phyloP scores from a whole-genome alignment of 2,113 vertebrate species.

The Haemorhous mexicanus region DNA sequence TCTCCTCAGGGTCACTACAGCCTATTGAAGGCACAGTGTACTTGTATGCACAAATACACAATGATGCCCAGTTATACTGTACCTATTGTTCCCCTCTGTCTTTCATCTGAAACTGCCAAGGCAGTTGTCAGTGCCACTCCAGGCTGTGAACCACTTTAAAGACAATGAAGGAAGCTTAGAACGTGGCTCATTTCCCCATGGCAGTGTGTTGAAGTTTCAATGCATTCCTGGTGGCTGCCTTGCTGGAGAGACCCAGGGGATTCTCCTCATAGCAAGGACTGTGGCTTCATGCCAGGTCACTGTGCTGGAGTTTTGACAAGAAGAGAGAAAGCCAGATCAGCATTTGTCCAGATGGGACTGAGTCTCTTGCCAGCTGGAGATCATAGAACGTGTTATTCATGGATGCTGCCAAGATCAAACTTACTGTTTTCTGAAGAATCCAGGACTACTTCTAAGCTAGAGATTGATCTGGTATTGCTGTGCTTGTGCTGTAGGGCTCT shows the following conservation, averaged over 20 bases:
- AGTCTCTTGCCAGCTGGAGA: not conserved
- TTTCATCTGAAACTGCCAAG: not conserved
- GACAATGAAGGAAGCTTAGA: not conserved
- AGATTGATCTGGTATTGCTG: not conserved
- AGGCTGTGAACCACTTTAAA: not conserved
- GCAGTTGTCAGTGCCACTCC: not conserved
- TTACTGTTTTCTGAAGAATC: not conserved
- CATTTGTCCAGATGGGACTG: not conserved
- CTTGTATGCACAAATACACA: not conserved
- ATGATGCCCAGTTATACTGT: not conserved
- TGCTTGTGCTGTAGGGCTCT: not conserved
- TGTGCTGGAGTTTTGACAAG: not conserved
- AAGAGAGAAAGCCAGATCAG: not conserved
- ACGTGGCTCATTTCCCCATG: not conserved
- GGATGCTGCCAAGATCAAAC: not conserved
- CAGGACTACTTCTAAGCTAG: not conserved
- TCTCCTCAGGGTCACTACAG: not conserved
- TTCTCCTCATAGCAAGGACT: not conserved
- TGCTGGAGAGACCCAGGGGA: not conserved
- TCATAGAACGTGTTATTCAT: not conserved
- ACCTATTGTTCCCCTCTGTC: not conserved
- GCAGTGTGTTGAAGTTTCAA: accelerated
- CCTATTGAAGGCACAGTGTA: not conserved
- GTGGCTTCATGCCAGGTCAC: not conserved
- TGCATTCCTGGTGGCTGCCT: not conserved